These are phyloP conservation scores for Andrena minutula DNA, from an alignment of 2,888 invertebrate species.

Conservation along the genomic window DNA sequence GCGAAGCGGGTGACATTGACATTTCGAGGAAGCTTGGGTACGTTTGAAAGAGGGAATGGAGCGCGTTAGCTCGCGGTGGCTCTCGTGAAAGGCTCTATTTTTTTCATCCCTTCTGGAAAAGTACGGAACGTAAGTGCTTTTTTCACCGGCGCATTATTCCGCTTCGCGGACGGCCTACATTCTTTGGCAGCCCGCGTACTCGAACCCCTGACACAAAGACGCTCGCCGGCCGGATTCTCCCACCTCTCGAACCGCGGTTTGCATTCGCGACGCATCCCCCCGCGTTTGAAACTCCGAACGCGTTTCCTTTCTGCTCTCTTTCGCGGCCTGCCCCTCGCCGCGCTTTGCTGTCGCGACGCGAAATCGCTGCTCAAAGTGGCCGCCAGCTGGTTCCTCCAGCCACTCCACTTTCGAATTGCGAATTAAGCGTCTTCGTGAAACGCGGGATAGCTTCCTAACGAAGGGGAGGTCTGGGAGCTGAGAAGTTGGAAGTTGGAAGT, in stretches of 20 bases:
- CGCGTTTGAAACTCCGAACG: slow-evolving; percentile 23
- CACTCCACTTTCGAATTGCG: slow-evolving; percentile 9
- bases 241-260: neutral
- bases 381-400: neutral
- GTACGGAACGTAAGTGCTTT: slow-evolving; percentile 66
- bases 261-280: slow-evolving; percentile 7
- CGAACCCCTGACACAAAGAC: slow-evolving; percentile 54
- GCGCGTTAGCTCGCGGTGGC: slow-evolving; percentile 42
- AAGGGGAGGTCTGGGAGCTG: neutral
- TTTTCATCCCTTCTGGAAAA: slow-evolving; percentile 13
- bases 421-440: slow-evolving; percentile 2
- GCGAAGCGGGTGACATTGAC: slow-evolving; percentile 43
- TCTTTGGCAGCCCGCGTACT: slow-evolving; percentile 37
- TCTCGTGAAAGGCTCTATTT: slow-evolving; percentile 52
- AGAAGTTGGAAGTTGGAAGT: no score
- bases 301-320: neutral
- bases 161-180: slow-evolving; percentile 65
- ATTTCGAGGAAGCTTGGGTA: slow-evolving; percentile 31
- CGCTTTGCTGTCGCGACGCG: neutral
- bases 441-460: neutral
- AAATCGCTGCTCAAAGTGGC: slow-evolving; percentile 29
- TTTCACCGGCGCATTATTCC: slow-evolving; percentile 65
- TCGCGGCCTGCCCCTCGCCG: neutral
- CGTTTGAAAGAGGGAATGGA: slow-evolving; percentile 36
- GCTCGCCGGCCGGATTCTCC: slow-evolving; percentile 41